Evolutionary conservation across 2,888 invertebrate species (phyloP), one percentile per base, ranked within the genome.

Genomic region (Sarcophaga carnaria): DNA sequence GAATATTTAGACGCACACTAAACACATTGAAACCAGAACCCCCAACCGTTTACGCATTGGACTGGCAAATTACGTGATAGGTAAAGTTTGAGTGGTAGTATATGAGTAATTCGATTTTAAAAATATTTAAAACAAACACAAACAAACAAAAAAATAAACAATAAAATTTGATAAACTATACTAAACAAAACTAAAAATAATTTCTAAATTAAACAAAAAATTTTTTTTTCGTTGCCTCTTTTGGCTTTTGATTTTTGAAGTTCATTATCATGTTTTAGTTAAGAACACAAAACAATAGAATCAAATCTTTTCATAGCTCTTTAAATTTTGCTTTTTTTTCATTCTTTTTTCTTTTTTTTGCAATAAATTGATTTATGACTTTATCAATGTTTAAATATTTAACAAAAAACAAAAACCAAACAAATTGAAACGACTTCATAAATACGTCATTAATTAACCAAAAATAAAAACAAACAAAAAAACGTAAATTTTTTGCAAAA

Each of bases 301-400:
- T 14, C 14, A 54, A 14, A 54, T 14, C 2, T 14, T 14, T 49
- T 49, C 14, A 49, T 11, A 49, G 49, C 2, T 49, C 14, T 49
- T 12, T 14, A 49, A 49, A 49, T 12, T 12, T 14, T 1, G 2
- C 49, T 49, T 49, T 49, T 45, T n/a, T 45, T 45, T n/a, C n/a
- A n/a, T 67, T 67, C 10, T 45, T 17, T 66, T 25, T 63, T 20
- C n/a, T n/a, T n/a, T 47, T 45, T 63, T 74, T 45, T 63, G 47
- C 49, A 75, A 75, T 54, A 49, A 64, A 64, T 27, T 75, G 64
- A 75, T 64, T 64, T 54, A 75, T 75, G n/a, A 75, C n/a, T 75
- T 64, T 49, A 64, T 64, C 47, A 49, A 14, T 49, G 49, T 70
- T n/a, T 70, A 22, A 49, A 25, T 70, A 27, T n/a, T 10, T 45